Base-by-base conservation (phyloP, 1,140 invertebrate genomes). In the Temnothorax longispinosus region DNA sequence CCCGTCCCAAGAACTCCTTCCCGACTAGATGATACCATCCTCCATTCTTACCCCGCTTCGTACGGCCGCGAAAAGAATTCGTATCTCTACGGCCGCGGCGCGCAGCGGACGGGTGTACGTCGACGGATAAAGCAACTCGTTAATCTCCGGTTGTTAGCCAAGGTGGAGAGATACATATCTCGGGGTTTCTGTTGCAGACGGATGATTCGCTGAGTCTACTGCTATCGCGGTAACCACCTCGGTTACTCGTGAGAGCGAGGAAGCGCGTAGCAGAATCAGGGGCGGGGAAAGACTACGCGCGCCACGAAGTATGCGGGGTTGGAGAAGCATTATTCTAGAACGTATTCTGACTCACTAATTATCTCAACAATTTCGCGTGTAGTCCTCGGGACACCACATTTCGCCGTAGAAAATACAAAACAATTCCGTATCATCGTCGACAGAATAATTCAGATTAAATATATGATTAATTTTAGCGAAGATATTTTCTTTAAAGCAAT, bases 101-200 rank as follows among this genome's bases (percentile, higher is more conserved):
- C 75, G 64, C 88, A 47, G 72, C 77, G 67, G 54, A 82, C 60
- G 69, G 58, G 71, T 88, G 78, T 90, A 92, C 88, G 91, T 84
- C 50, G 72, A 81, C 88, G 90, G 89, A 90, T 94, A 94, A 95
- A 94, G 93, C 92, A 90, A 94, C 93, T 94, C 94, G 94, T 95
- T 95, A 94, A 95, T 95, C 94, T 94, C 93, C 75, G 90, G 90
- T 92, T 93, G 92, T 94, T 94, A 94, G 92, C 91, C 92, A 93
- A 91, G 93, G 90, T 92, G 89, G 85, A 91, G 67, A 93, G 94
- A 94, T 95, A 93, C 92, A 86, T 92, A 95, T 94, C 94, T 94
- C 90, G 81, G 80, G 91, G 92, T 94, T 94, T 95, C 93, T 93
- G 92, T 94, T 93, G 92, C 92, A 94, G 94, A 94, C 93, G 92